These are phyloP conservation scores for Ganaspis brasiliensis DNA, from an alignment of 2,888 invertebrate species.

Conservation along the genomic window DNA sequence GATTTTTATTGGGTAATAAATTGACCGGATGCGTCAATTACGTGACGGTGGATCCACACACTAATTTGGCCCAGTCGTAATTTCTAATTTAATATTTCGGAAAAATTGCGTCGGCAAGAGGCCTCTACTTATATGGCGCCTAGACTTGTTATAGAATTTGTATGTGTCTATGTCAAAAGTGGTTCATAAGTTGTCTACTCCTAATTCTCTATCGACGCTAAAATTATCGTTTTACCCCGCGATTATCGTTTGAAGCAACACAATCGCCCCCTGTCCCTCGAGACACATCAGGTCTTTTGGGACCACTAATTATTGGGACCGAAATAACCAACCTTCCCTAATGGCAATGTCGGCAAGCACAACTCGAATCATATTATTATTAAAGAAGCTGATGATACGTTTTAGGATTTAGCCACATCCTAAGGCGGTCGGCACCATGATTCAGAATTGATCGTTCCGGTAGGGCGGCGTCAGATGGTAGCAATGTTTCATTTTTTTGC, in stretches of 20 bases:
- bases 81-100: constrained; percentile 62
- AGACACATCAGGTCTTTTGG: constrained; percentile 24
- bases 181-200: constrained; percentile 20
- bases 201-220: constrained; percentile 16
- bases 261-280: not conserved
- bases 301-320: constrained; percentile 18
- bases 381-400: constrained; percentile 17
- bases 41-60: constrained; percentile 1
- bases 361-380: constrained; percentile 14
- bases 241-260: constrained; percentile 34
- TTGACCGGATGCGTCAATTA: constrained; percentile 37
- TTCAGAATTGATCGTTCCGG: constrained; percentile 5
- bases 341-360: constrained; percentile 28
- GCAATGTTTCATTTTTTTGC: not conserved
- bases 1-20: constrained; percentile 26
- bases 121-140: constrained; percentile 76
- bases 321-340: constrained; percentile 15
- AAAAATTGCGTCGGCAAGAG: constrained; percentile 63
- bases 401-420: constrained; percentile 31
- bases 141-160: constrained; percentile 64
- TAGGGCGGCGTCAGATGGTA: constrained; percentile 18
- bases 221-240: constrained; percentile 13
- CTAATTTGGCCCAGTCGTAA: constrained; percentile 8
- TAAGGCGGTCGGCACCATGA: not conserved
- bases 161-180: constrained; percentile 19